Percentiles rank a stretch among this genome's conserved stretches.
Conservation (phyloP, 2,888 invertebrate genomes). For the Scaptomyza polygonia region DNA sequence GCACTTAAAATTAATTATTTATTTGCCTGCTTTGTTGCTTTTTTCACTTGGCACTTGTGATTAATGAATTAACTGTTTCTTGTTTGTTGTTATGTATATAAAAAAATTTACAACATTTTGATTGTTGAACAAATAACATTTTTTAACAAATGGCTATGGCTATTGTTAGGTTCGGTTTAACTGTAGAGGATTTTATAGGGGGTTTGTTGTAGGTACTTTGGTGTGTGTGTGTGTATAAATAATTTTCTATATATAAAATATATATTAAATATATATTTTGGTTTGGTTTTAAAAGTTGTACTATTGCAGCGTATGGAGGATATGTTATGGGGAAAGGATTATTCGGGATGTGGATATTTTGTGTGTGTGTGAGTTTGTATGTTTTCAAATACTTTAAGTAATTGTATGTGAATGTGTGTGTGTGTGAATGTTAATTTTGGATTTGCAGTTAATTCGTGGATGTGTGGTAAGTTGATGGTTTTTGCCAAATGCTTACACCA, state of each 20-base stretch:
- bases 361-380: slow-evolving; percentile 47
- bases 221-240: slow-evolving; percentile 82
- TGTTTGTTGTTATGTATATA: slow-evolving; percentile 30
- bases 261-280: slow-evolving; percentile 81
- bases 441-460: slow-evolving; percentile 78
- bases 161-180: slow-evolving; percentile 59
- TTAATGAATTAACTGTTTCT: slow-evolving; percentile 66
- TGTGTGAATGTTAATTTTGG: slow-evolving; percentile 50
- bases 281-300: slow-evolving; percentile 82
- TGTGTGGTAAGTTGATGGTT: slow-evolving; percentile 15
- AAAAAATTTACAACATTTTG: slow-evolving; percentile 60
- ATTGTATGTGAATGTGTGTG: slow-evolving; percentile 66
- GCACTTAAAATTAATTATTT: slow-evolving; percentile 51
- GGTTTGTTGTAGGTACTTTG: slow-evolving; percentile 78
- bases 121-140: slow-evolving; percentile 68
- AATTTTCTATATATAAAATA: slow-evolving; percentile 82
- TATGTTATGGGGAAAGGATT: slow-evolving; percentile 47
- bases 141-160: slow-evolving; percentile 74
- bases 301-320: slow-evolving; percentile 85
- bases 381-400: slow-evolving; percentile 81
- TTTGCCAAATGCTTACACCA: slow-evolving; percentile 49
- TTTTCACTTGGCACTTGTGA: slow-evolving; percentile 59
- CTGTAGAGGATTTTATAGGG: slow-evolving; percentile 50
- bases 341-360: slow-evolving; percentile 8
- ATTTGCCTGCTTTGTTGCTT: slow-evolving; percentile 56